Percentiles rank a stretch among this genome's conserved stretches.
These are phyloP conservation scores for Spinus olivaceus DNA, from an alignment of 2,797 vertebrate genomes.

Conservation along the genomic window DNA sequence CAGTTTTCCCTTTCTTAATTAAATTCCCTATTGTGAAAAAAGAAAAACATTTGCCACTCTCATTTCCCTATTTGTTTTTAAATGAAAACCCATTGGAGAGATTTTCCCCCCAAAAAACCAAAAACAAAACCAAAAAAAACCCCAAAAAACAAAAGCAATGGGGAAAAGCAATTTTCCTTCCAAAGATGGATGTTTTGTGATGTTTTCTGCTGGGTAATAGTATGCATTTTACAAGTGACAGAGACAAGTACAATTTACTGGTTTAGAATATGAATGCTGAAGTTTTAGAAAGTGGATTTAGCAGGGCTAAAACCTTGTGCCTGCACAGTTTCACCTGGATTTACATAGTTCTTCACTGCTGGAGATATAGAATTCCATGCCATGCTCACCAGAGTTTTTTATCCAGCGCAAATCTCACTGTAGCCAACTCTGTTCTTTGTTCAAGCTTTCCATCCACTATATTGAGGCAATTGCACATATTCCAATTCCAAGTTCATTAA, in stretches of 20 bases:
- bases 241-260: neutral
- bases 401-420: neutral
- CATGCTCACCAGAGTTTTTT: neutral
- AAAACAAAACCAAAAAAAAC: neutral
- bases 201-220: neutral
- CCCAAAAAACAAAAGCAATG: neutral
- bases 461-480: neutral
- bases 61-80: neutral
- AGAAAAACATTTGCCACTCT: neutral
- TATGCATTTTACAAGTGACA: neutral
- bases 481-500: neutral
- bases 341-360: neutral
- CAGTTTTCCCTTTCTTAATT: neutral
- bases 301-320: neutral
- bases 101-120: neutral
- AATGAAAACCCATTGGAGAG: neutral
- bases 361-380: neutral
- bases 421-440: neutral
- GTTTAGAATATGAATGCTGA: neutral
- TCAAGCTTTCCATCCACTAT: neutral
- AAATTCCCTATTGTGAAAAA: neutral
- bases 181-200: neutral
- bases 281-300: neutral
- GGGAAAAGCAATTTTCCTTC: neutral
- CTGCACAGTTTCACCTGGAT: neutral